A percentile compares a stretch with the other conserved stretches of the same genome.
Evolutionary conservation across 2,888 invertebrate genomes (phyloP).

Genomic region (Diplolepis rosae): DNA sequence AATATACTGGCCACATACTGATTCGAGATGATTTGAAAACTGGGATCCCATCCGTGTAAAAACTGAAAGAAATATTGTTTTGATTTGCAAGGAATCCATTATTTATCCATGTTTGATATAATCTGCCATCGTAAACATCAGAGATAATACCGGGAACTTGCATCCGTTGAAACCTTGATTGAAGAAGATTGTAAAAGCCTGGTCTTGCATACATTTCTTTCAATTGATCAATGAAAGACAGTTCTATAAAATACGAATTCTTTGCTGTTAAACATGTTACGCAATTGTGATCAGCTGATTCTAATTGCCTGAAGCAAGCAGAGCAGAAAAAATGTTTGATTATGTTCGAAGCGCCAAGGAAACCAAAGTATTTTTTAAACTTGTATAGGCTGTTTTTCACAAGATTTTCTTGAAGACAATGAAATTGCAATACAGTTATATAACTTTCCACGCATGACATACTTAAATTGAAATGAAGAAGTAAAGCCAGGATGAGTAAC

Average conservation of each 20-base stretch:
- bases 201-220: slow-evolving; percentile 29
- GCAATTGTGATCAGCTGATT: neutral
- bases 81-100: slow-evolving; percentile 34
- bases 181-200: slow-evolving; percentile 22
- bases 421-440: neutral
- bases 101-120: slow-evolving; percentile 32
- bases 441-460: neutral
- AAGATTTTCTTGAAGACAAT: slow-evolving; percentile 10
- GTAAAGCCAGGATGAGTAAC: neutral
- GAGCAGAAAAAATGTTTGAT: slow-evolving; percentile 26
- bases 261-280: neutral
- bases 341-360: neutral
- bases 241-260: slow-evolving; percentile 32
- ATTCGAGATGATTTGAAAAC: slow-evolving; percentile 44
- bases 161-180: slow-evolving; percentile 33
- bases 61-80: slow-evolving; percentile 47
- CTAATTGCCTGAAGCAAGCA: neutral
- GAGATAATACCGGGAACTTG: slow-evolving; percentile 9
- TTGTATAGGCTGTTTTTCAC: slow-evolving; percentile 20
- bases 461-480: neutral
- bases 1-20: slow-evolving; percentile 45
- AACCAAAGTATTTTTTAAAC: slow-evolving; percentile 25
- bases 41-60: slow-evolving; percentile 50
- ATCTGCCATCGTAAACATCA: slow-evolving; percentile 36
- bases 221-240: slow-evolving; percentile 29